These are phyloP conservation scores for Caenorhabditis sp. DNA, from an alignment of 2,888 invertebrate species.

Conservation along the genomic window DNA sequence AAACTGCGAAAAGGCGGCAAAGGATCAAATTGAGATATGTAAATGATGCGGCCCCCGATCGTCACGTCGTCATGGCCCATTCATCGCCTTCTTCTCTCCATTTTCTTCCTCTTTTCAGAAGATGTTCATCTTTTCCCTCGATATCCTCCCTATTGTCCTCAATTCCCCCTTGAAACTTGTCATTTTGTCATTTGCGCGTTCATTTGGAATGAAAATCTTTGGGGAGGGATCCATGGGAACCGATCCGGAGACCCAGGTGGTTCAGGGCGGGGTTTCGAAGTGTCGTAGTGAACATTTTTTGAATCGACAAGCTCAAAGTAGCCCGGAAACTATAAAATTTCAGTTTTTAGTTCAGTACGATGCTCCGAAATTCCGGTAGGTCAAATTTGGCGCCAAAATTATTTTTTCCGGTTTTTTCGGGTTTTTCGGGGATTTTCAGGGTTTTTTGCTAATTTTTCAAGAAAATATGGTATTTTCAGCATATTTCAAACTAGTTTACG, in stretches of 20 bases:
- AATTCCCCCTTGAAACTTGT: conserved; percentile 45
- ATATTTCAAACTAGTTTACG: too few relatives aligned
- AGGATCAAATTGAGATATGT: conserved; percentile 13
- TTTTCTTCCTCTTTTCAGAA: conserved; percentile 20
- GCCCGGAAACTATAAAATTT: not conserved
- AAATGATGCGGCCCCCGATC: conserved; percentile 54
- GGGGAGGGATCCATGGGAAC: conserved; percentile 2
- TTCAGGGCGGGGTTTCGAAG: not conserved
- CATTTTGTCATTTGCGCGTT: conserved; percentile 47
- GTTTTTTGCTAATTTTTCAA: too few relatives aligned
- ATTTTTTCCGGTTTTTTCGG: too few relatives aligned
- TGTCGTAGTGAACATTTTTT: not conserved
- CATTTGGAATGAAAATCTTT: conserved; percentile 25
- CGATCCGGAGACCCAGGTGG: too few relatives aligned
- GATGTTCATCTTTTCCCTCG: conserved; percentile 13
- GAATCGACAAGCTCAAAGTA: too few relatives aligned
- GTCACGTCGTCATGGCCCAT: conserved; percentile 54
- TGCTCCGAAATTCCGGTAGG: too few relatives aligned
- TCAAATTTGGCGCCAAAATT: too few relatives aligned
- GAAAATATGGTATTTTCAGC: too few relatives aligned
- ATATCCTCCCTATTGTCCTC: conserved; percentile 7
- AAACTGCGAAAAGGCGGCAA: too few relatives aligned
- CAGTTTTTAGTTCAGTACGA: not conserved
- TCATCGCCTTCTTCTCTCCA: conserved; percentile 3
- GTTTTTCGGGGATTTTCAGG: too few relatives aligned